Evolutionary conservation across 2,888 invertebrate species (phyloP), one percentile per base, ranked within the genome.

Genomic region (Drosophila melanosoma): DNA sequence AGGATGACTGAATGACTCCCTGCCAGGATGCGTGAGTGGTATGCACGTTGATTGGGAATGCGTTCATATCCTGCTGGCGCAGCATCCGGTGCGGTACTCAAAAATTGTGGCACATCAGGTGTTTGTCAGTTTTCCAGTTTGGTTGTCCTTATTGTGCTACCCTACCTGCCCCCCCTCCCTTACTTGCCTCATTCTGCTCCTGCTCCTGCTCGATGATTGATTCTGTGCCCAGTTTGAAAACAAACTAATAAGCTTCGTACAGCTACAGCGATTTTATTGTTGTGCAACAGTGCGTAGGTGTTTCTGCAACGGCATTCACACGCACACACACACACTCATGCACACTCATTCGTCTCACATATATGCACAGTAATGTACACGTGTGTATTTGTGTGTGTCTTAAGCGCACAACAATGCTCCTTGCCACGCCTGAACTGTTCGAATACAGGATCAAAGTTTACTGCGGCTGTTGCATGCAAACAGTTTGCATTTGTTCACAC

Each of bases 241-340:
- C 85, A 86, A 86, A 86, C 85, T 86, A 86, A 86, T 86, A 86
- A 86, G 82, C 79, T 57, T 20, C n/a, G 42, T 57, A 45, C 45
- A 67, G 45, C 75, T 53, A 64, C 62, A 67, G 49, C 51, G 45
- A 62, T 73, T 75, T 82, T 84, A 83, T 83, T 78, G 68, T 65
- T 71, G 87, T 83, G 79, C 84, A 88, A 83, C 82, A 87, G 84
- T 83, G 84, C 89, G 84, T 86, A 76, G 73, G 69, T 87, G 82
- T 72, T 74, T 74, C 70, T 74, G 51, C 76, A 74, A 58, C 61
- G 45, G 67, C 77, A 75, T 58, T 49, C 68, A 63, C 58, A 51
- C 62, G 54, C 56, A 32, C 51, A 32, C n/a, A 49, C 42, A 35
- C 52, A 32, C 51, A 40, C 29, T 29, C 29, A 29, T 29, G 29